phyloP scores from a whole-genome alignment of 2,797 vertebrate species.

The Sebastes alutus region DNA sequence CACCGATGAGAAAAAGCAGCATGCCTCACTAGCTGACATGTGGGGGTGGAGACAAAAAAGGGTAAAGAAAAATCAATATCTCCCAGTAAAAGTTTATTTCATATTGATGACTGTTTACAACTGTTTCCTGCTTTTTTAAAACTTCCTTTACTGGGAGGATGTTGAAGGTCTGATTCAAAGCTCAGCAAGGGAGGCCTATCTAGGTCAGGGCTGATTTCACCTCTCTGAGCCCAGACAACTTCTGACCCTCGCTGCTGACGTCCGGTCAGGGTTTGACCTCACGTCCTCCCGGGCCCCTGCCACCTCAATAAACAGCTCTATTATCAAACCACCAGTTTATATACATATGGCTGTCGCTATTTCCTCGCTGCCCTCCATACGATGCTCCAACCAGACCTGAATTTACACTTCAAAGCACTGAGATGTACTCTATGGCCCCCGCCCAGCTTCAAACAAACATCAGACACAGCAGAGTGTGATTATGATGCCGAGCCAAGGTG shows the following conservation, averaged over 20 bases:
- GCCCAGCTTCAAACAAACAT: constrained; percentile 67
- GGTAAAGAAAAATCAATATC: constrained; percentile 73
- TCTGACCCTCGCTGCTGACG: constrained; percentile 4
- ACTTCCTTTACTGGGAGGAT: constrained; percentile 27
- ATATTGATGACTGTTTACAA: constrained; percentile 76
- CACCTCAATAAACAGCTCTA: constrained; percentile 14
- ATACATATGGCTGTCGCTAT: constrained; percentile 32
- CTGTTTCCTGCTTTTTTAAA: constrained; percentile 24
- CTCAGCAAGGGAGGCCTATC: constrained; percentile 31
- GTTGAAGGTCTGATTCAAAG: constrained; percentile 33
- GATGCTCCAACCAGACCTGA: constrained; percentile 32
- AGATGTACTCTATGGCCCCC: constrained; percentile 26
- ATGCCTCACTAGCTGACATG: constrained; percentile 42
- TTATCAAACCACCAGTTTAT: constrained; percentile 29
- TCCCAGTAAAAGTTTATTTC: constrained; percentile 74
- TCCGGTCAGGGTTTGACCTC: constrained; percentile 22
- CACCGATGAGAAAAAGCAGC: constrained; percentile 42
- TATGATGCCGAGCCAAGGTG: constrained; percentile 49
- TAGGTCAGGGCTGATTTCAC: constrained; percentile 53
- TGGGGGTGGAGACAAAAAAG: constrained; percentile 51
- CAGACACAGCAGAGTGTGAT: constrained; percentile 55
- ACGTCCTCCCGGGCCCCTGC: background rate
- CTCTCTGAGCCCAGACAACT: constrained; percentile 22
- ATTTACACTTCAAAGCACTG: constrained; percentile 68
- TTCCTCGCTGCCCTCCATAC: constrained; percentile 37